Evolutionary conservation across 1,140 invertebrate genomes (phyloP), one percentile per base, ranked within the genome.

Genomic region (Drosophila arizonae): DNA sequence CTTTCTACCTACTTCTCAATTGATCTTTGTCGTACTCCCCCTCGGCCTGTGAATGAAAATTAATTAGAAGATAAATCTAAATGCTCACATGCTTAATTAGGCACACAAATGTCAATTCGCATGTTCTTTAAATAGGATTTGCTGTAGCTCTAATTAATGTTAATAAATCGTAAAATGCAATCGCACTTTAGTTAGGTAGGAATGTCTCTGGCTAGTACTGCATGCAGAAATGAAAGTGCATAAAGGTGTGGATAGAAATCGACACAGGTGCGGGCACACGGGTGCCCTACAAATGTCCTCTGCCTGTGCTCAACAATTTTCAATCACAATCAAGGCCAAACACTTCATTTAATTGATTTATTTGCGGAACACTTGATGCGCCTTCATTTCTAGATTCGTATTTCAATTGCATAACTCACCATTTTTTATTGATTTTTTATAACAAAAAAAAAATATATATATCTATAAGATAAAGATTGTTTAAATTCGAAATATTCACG

Each of bases 1-100:
- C 85, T 36, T 13, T 39, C 0, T 39, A 92, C 51, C 90, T 91
- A 94, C 93, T 92, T 86, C 92, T 90, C 54, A 93, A 79, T 81
- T 94, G 93, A 72, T 91, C 93, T 70, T 93, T 93, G 80, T 94
- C 93, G 36, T 94, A 91, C 67, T 91, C 90, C 41, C 56, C 90
- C 64, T 93, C 93, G 63, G 93, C 92, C 93, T 94, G 90, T 36
- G 63, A 70, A 17, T 46, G 26, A 55, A 54, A 52, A 43, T 57
- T 45, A 46, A 48, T 48, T 51, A 51, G 56, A 30, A 33, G 51
- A 15, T n/a, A 48, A 65, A 52, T 63, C 28, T 41, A 41, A 39
- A 61, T 71, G 39, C 39, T 46, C 10, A 46, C 24, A 64, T 65
- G 50, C 33, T 58, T 30, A 45, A 39, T 63, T 43, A 45, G 46